These are phyloP conservation scores for Micronycteris hirsuta DNA, from an alignment of 2,113 vertebrate species.

Conservation along the genomic window DNA sequence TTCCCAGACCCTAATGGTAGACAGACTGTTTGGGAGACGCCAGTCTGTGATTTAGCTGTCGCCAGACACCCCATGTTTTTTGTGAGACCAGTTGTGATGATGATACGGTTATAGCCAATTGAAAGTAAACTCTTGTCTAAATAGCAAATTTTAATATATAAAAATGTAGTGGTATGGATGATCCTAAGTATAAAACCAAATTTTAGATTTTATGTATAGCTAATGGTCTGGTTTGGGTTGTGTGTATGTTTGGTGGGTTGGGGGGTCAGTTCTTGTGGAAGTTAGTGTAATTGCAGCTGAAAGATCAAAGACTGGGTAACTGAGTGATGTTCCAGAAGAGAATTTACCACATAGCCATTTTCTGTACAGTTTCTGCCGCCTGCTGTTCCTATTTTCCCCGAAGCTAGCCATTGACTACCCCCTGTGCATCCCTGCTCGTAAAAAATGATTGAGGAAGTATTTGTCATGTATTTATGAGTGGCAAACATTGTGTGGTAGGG, in stretches of 20 bases:
- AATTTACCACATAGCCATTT: slow-evolving; percentile 96
- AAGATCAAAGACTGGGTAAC: slow-evolving; percentile 96
- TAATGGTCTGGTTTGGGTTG: slow-evolving; percentile 71
- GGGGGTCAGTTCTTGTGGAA: slow-evolving; percentile 84
- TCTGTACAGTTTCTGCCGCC: slow-evolving; percentile 94
- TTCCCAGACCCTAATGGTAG: slow-evolving; percentile 92
- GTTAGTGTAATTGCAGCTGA: slow-evolving; percentile 95
- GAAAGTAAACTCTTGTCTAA: slow-evolving; percentile 88
- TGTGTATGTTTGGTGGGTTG: slow-evolving; percentile 25
- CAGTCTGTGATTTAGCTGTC: slow-evolving; percentile 95
- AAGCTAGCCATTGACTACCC: slow-evolving; percentile 94
- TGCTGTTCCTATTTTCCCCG: slow-evolving; percentile 97
- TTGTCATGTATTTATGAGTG: slow-evolving; percentile 99
- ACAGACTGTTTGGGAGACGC: slow-evolving; percentile 90
- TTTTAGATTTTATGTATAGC: slow-evolving; percentile 74
- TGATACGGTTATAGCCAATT: slow-evolving; percentile 88
- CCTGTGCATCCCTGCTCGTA: slow-evolving; percentile 98
- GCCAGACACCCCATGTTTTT: slow-evolving; percentile 89
- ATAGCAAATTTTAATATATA: slow-evolving; percentile 87
- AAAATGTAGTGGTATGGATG: slow-evolving; percentile 72
- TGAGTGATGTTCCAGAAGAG: slow-evolving; percentile 98
- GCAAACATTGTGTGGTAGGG: slow-evolving; percentile 94
- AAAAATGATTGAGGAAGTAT: slow-evolving; percentile 99
- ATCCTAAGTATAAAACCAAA: slow-evolving; percentile 67
- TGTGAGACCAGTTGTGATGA: slow-evolving; percentile 88